Evolutionary conservation across 2,888 invertebrate genomes (phyloP).

Genomic region (Agrotis segetum): DNA sequence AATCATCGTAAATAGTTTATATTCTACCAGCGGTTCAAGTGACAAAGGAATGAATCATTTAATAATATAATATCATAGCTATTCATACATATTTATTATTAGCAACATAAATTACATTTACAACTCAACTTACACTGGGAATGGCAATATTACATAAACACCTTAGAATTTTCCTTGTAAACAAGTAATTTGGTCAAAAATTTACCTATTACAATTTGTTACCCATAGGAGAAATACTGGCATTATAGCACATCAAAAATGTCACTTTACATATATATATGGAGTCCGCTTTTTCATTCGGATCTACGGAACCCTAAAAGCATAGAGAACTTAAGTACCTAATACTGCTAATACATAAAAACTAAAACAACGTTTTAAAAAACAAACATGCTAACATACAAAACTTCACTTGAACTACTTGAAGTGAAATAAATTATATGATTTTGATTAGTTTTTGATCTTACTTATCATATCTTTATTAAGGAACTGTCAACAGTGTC

Average conservation of each 20-base stretch:
- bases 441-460: no score
- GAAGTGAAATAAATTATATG: no score
- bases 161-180: conserved; percentile 32
- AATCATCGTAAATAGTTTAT: conserved; percentile 40
- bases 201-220: not conserved
- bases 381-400: not conserved
- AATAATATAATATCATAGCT: conserved; percentile 29
- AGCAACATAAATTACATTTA: conserved; percentile 39
- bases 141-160: not conserved
- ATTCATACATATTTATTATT: conserved; percentile 32
- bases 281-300: no score
- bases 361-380: no score
- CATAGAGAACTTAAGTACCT: no score
- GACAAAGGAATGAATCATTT: conserved; percentile 62
- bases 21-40: conserved; percentile 33
- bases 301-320: not conserved
- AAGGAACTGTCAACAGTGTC: no score
- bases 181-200: conserved; percentile 24
- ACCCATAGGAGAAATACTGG: not conserved
- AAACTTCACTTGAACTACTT: no score
- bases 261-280: no score
- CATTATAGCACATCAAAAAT: no score
- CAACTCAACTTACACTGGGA: conserved; percentile 5
- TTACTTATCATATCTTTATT: no score
- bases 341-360: no score